Conservation (phyloP, 2,113 vertebrate genomes). For the Pterocles burchelli region DNA sequence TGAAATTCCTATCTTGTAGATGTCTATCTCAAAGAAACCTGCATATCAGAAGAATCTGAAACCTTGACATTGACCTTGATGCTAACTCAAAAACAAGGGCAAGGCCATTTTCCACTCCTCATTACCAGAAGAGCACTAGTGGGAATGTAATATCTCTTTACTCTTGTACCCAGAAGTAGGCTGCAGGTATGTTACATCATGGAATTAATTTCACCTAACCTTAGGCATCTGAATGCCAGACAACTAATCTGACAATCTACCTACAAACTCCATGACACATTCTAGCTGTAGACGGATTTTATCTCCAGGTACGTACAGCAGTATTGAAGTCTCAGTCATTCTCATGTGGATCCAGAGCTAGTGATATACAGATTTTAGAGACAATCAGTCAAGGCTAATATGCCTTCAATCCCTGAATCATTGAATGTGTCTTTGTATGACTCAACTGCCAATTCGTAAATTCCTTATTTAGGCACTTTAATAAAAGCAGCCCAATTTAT, state of each 20-base stretch:
- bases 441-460: not conserved
- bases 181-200: not conserved
- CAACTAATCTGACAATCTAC: not conserved
- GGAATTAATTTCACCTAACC: not conserved
- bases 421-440: not conserved
- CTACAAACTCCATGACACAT: not conserved
- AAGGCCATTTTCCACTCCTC: not conserved
- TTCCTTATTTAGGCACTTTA: not conserved
- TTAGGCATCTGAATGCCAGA: not conserved
- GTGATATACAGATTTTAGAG: not conserved
- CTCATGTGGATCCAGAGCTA: not conserved
- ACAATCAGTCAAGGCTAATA: not conserved
- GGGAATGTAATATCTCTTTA: not conserved
- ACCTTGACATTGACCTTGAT: not conserved
- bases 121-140: not conserved
- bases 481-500: not conserved
- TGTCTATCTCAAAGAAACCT: not conserved
- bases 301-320: not conserved
- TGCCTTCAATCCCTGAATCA: not conserved
- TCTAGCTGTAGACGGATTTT: not conserved
- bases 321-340: not conserved
- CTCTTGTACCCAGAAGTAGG: not conserved
- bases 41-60: not conserved
- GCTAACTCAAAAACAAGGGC: not conserved
- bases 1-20: not conserved